phyloP scores from a whole-genome alignment of 2,888 invertebrate species.

The Dinocampus coccinellae region DNA sequence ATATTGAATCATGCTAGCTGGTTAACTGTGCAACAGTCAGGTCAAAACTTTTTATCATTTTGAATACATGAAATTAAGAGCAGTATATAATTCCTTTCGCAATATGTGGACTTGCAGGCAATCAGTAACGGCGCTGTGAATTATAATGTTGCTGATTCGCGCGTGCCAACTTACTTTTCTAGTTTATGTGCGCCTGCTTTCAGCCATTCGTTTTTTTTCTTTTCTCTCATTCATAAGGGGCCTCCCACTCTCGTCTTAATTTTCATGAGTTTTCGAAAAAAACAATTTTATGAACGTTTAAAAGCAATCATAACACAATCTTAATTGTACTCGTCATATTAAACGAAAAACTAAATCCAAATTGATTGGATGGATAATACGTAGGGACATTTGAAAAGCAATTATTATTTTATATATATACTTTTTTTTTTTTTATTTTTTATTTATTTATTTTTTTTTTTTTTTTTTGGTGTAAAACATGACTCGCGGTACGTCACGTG shows the following conservation, averaged over 20 bases:
- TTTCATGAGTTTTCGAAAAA: constrained; percentile 63
- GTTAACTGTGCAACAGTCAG: too few relatives aligned
- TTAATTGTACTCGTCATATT: too few relatives aligned
- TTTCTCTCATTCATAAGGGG: neutral
- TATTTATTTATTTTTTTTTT: constrained; percentile 2
- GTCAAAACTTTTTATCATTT: too few relatives aligned
- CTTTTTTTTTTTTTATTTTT: too few relatives aligned
- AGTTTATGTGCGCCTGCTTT: constrained; percentile 14
- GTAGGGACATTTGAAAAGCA: too few relatives aligned
- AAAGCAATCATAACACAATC: too few relatives aligned
- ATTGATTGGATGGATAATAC: too few relatives aligned
- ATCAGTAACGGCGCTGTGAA: constrained; percentile 53
- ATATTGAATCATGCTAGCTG: too few relatives aligned
- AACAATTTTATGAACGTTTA: constrained; percentile 29
- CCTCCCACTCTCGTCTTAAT: constrained; percentile 23
- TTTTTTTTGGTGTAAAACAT: neutral
- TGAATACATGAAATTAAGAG: too few relatives aligned
- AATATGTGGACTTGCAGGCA: constrained; percentile 42
- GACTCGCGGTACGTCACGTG: constrained; percentile 49
- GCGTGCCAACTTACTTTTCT: constrained; percentile 33
- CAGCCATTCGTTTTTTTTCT: constrained; percentile 34
- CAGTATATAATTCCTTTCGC: too few relatives aligned
- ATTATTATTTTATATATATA: too few relatives aligned
- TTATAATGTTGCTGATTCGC: constrained; percentile 53
- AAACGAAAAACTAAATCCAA: too few relatives aligned